Evolutionary conservation across 2,888 invertebrate species (phyloP), one percentile per base, ranked within the genome.

Genomic region (Troides oblongomaculatus): DNA sequence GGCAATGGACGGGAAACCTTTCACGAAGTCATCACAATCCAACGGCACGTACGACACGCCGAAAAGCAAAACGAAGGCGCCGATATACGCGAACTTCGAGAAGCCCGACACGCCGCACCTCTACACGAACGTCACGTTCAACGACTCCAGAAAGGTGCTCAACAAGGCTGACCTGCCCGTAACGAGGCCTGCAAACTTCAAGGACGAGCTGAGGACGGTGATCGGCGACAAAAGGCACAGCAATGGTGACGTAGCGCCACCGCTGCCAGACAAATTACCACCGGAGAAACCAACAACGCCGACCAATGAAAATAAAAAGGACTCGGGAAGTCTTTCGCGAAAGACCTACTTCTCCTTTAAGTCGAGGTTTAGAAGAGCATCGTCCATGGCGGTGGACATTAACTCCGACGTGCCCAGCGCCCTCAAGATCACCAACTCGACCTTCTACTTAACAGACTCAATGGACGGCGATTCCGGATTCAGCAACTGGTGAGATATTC

Each of bases 371-470:
- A 90, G 95, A 62, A 88, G 95, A 69, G 94, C 94, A 60, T 91
- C 93, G 58, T 94, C 94, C 17, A 81, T 95, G 73, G 93, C 93
- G 2, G 87, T 93, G 23, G 93, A 94, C 72, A 89, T 93, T 36
- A 92, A 93, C 62, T 77, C 82, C 4, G 93, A 93, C n/a, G 86
- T 93, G 58, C 93, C 93, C 0, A 92, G 92, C 73, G 90, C 93
- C 2, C 76, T 94, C 68, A 93, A 93, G 76, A 92, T 93, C 62
- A 94, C 95, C 0, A 94, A 94, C 74, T 96, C 96, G 64, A 96
- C 95, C 0, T 96, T 96, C 83, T 96, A 96, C 79, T 84, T 96
- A 76, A 95, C 95, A 64, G 95, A 95, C 74, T 93, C 94, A 0
- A 94, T 94, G 76, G 94, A 95, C 76, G 92, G 94, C 1, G 95